Evolutionary conservation across 2,888 invertebrate genomes (phyloP), one percentile per base, ranked within the genome.

Genomic region (Smittia sp.): DNA sequence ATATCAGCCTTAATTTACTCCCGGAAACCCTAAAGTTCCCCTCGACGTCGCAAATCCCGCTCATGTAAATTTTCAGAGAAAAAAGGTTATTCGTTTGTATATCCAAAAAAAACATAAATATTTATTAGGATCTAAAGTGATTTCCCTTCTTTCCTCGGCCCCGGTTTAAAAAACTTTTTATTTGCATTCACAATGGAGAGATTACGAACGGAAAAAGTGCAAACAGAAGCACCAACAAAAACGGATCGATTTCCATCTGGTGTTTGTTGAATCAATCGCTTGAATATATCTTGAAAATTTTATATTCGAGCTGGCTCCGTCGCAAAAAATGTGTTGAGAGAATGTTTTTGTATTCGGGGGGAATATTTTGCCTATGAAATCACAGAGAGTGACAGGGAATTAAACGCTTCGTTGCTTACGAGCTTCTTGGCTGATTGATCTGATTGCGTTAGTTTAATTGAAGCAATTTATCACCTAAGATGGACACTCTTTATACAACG

Each of bases 401-500:
- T 32, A 6, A 32, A 32, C 32, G 32, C 32, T 32, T 32, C 32
- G 32, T 6, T 32, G 32, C 32, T 32, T 32, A 3, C 32, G 32
- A 32, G 9, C 32, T n/a, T n/a, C n/a, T n/a, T n/a, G n/a, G n/a
- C n/a, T n/a, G 32, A 32, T 32, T 32, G 4, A 32, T 32, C 9
- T 32, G 32, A 32, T 32, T 9, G 32, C 22, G 58, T 63, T 63
- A 22, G 15, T 32, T 18, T 67, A 67, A 67, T 67, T 67, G 67
- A 9, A 39, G 24, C n/a, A 15, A 24, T 38, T 39, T 39, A 39
- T 67, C 41, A 22, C 39, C n/a, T 67, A 9, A 77, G 77, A 78
- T 78, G 78, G 78, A 78, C 75, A 77, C 78, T 22, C 75, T 78
- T 24, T 78, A 78, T 74, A 78, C 77, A 74, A 77, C 77, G 66